These are phyloP conservation scores for Prionace glauca DNA, from an alignment of 2,797 vertebrate genomes.

Conservation along the genomic window DNA sequence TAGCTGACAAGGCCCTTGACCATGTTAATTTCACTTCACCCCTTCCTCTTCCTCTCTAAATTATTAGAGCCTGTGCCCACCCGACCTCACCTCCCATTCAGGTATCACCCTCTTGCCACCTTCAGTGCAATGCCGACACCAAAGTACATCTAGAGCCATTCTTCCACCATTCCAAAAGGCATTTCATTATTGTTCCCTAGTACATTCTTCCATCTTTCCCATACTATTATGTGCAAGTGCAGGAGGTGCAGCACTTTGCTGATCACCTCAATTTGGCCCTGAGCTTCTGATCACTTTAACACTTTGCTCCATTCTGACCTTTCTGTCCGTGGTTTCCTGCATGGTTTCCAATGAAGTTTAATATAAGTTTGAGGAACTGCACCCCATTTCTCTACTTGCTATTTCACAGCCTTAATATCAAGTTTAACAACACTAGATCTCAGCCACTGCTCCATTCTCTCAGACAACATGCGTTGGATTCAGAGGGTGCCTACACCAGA, in stretches of 20 bases:
- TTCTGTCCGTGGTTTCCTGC: not conserved
- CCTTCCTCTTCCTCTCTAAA: not conserved
- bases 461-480: not conserved
- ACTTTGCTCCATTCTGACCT: not conserved
- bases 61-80: not conserved
- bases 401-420: not conserved
- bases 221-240: not conserved
- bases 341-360: not conserved
- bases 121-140: not conserved
- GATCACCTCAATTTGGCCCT: not conserved
- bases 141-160: not conserved
- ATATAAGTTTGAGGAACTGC: not conserved
- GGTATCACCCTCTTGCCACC: not conserved
- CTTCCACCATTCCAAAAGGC: not conserved
- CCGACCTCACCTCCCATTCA: not conserved
- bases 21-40: not conserved
- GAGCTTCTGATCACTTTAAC: not conserved
- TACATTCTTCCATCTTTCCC: not conserved
- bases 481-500: not conserved
- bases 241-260: not conserved
- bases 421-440: not conserved
- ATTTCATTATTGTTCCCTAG: not conserved
- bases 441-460: not conserved
- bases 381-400: not conserved
- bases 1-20: not conserved